Evolutionary conservation across 2,113 vertebrate genomes (phyloP).

Genomic region (Falco punctatus): DNA sequence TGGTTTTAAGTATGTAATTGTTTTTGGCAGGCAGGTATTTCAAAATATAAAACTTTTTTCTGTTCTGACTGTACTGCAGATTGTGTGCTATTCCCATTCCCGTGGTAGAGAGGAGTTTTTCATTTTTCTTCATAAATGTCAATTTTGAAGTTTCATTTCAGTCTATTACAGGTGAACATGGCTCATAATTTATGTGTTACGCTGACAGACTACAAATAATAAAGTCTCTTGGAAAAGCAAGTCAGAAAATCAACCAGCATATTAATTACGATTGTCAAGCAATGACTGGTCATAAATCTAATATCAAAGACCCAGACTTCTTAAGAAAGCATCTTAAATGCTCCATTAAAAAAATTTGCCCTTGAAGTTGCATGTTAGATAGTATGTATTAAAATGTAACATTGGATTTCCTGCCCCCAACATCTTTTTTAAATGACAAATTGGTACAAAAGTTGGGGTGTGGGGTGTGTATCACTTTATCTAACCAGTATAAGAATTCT

Average conservation of each 20-base stretch:
- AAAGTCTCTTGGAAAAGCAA: slow-evolving; percentile 50
- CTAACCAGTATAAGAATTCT: background rate
- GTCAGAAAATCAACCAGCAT: slow-evolving; percentile 33
- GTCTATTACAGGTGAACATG: slow-evolving; percentile 44
- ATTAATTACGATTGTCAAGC: slow-evolving; percentile 60
- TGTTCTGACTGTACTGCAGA: background rate
- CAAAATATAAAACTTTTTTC: background rate
- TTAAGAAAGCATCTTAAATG: slow-evolving; percentile 46
- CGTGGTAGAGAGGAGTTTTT: slow-evolving; percentile 9
- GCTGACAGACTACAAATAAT: slow-evolving; percentile 57
- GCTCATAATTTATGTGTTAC: slow-evolving; percentile 59
- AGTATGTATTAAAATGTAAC: background rate
- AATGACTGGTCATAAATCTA: slow-evolving; percentile 56
- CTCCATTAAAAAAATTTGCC: background rate
- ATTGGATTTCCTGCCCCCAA: background rate
- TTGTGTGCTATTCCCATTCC: background rate
- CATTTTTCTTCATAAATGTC: slow-evolving; percentile 73
- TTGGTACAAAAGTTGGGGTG: background rate
- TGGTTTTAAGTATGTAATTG: slow-evolving; percentile 18
- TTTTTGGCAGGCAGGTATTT: slow-evolving; percentile 16
- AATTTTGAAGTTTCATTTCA: slow-evolving; percentile 66
- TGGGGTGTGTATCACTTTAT: background rate
- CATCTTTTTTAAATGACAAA: background rate
- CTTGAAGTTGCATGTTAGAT: slow-evolving; percentile 20
- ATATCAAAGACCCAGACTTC: slow-evolving; percentile 28